A percentile compares a stretch with the other conserved stretches of the same genome.
Conservation (phyloP, 2,797 vertebrate genomes). For the Carcharodon carcharias region DNA sequence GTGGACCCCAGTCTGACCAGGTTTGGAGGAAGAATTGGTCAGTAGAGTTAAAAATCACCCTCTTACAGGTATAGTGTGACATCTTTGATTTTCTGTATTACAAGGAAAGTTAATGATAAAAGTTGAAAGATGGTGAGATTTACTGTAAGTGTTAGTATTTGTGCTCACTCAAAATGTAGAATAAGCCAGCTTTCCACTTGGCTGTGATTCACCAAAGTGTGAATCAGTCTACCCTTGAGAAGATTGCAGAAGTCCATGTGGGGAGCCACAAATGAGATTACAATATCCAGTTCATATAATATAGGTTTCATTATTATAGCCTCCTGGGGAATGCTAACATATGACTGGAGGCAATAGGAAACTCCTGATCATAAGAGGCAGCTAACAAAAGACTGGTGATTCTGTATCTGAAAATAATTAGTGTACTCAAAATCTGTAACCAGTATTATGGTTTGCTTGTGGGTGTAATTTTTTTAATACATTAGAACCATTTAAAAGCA, state of each 20-base stretch:
- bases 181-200: not conserved
- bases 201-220: not conserved
- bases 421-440: not conserved
- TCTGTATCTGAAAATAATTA: slow-evolving; percentile 9
- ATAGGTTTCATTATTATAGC: not conserved
- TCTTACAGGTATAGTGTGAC: not conserved
- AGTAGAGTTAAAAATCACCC: not conserved
- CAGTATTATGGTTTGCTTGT: not conserved
- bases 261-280: not conserved
- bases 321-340: not conserved
- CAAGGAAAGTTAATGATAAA: not conserved
- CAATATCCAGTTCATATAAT: not conserved
- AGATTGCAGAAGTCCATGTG: not conserved
- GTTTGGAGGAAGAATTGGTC: not conserved
- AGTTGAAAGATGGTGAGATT: not conserved
- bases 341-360: not conserved
- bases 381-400: not conserved
- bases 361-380: not conserved
- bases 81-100: not conserved
- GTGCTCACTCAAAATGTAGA: not conserved
- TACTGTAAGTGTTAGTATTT: not conserved
- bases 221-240: not conserved
- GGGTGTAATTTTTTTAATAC: not conserved
- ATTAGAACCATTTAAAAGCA: not conserved
- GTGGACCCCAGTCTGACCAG: not conserved